A percentile compares a stretch with the other conserved stretches of the same genome.
These are phyloP conservation scores for Saguinus midas DNA, from an alignment of 2,113 vertebrate genomes.

Conservation along the genomic window DNA sequence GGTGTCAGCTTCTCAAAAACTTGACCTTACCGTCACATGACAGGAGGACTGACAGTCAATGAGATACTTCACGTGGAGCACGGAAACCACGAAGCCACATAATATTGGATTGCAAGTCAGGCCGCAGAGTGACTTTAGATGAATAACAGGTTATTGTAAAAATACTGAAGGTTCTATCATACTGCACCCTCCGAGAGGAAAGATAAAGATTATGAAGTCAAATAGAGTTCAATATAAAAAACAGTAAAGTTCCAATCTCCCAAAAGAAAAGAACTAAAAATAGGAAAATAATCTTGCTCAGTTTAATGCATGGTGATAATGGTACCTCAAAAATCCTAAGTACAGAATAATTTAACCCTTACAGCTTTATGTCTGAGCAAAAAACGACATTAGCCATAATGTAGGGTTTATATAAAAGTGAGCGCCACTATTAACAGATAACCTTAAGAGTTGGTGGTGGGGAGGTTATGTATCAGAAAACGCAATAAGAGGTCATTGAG, in stretches of 20 bases:
- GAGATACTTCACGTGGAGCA: constrained; percentile 63
- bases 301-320: not conserved
- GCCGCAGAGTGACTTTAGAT: constrained; percentile 55
- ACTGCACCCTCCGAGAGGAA: constrained; percentile 62
- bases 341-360: constrained; percentile 42
- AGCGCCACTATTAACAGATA: not conserved
- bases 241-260: constrained; percentile 36
- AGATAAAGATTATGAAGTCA: constrained; percentile 67
- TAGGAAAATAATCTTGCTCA: constrained; percentile 41
- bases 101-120: constrained; percentile 48
- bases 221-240: constrained; percentile 62
- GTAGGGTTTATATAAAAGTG: not conserved
- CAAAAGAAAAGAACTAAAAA: constrained; percentile 64
- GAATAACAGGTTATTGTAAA: constrained; percentile 62
- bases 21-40: constrained; percentile 4
- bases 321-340: constrained; percentile 26
- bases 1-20: constrained; percentile 43
- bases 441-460: not conserved
- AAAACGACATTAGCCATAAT: not conserved
- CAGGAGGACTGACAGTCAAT: constrained; percentile 30
- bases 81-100: constrained; percentile 34
- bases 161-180: constrained; percentile 54
- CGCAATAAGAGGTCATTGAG: not conserved
- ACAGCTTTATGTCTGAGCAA: not conserved
- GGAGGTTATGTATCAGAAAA: not conserved